These are phyloP conservation scores for Erpobdella octoculata DNA, from an alignment of 2,888 invertebrate genomes.

Conservation along the genomic window DNA sequence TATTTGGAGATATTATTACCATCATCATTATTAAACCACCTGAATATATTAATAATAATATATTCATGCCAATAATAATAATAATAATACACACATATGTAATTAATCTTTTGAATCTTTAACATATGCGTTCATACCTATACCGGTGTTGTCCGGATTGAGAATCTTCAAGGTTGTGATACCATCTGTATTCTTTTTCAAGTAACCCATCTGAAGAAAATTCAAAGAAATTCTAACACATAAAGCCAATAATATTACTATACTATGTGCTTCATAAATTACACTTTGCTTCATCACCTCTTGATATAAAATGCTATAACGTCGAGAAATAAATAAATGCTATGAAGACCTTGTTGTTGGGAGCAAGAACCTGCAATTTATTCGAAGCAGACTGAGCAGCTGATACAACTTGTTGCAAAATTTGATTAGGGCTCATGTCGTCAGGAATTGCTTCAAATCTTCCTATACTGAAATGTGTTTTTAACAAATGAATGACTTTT, in stretches of 20 bases:
- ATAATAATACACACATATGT: background rate
- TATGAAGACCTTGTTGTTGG: constrained; percentile 14
- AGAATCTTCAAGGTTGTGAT: constrained; percentile 79
- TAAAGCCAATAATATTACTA: too few species aligned
- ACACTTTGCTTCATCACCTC: background rate
- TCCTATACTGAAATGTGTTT: constrained; percentile 1
- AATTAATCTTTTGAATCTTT: background rate
- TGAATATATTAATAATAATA: background rate
- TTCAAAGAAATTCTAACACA: background rate
- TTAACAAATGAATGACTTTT: background rate
- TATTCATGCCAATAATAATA: background rate
- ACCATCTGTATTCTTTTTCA: constrained; percentile 77
- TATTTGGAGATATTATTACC: background rate
- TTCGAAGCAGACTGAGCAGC: constrained; percentile 57
- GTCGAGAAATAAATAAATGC: background rate
- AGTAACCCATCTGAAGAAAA: constrained; percentile 66
- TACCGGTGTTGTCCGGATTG: constrained; percentile 59
- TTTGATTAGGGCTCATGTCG: constrained; percentile 59
- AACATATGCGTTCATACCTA: constrained; percentile 40
- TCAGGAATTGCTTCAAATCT: constrained; percentile 65
- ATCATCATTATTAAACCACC: background rate
- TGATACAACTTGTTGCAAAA: constrained; percentile 64
- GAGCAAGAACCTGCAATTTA: constrained; percentile 8
- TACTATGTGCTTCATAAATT: background rate
- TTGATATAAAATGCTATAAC: background rate